phyloP scores from a whole-genome alignment of 2,888 invertebrate species.

The Drosophila mimica region DNA sequence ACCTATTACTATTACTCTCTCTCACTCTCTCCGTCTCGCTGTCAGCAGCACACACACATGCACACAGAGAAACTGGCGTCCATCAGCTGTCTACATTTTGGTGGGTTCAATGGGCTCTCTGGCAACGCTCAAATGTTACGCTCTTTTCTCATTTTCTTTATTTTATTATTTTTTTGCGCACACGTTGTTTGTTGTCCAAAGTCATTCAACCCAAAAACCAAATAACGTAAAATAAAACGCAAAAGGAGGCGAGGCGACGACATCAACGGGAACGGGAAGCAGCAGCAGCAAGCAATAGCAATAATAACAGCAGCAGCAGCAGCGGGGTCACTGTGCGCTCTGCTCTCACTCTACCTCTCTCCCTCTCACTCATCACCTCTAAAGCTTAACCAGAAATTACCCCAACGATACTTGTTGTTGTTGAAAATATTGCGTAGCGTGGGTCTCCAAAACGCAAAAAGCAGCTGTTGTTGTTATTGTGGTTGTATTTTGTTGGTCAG shows the following conservation, averaged over 20 bases:
- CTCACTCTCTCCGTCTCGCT: slow-evolving; percentile 1
- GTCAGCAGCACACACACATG: slow-evolving; percentile 3
- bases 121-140: slow-evolving; percentile 56
- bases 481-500: slow-evolving; percentile 22
- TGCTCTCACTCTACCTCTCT: slow-evolving; percentile 29
- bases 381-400: slow-evolving; percentile 24
- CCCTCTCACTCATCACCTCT: not conserved
- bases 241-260: slow-evolving; percentile 39
- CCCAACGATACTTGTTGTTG: slow-evolving; percentile 14
- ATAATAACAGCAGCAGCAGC: slow-evolving; percentile 21
- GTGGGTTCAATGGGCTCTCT: slow-evolving; percentile 73
- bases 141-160: slow-evolving; percentile 58
- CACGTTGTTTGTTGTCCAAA: slow-evolving; percentile 76
- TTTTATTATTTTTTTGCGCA: slow-evolving; percentile 53
- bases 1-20: not conserved
- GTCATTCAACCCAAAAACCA: slow-evolving; percentile 77
- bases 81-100: slow-evolving; percentile 72
- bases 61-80: slow-evolving; percentile 24
- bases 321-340: slow-evolving; percentile 68
- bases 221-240: slow-evolving; percentile 74
- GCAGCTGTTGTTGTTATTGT: slow-evolving; percentile 8
- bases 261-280: slow-evolving; percentile 38
- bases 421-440: slow-evolving; percentile 56
- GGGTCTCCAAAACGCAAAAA: slow-evolving; percentile 26
- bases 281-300: slow-evolving; percentile 30